These are phyloP conservation scores for Stegostoma tigrinum DNA, from an alignment of 2,113 vertebrate genomes.

Conservation along the genomic window DNA sequence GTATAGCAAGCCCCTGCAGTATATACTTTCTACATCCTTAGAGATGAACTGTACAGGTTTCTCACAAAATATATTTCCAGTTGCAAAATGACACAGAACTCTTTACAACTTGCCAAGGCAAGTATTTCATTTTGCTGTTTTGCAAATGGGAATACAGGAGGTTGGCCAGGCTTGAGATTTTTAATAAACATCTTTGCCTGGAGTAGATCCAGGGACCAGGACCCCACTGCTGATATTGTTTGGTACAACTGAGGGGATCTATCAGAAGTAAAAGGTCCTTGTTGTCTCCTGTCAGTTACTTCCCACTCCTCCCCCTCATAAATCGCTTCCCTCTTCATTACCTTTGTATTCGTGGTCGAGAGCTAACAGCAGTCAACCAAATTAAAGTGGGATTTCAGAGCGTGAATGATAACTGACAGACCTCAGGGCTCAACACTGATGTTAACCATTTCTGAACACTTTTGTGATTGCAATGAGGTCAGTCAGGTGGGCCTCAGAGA, in stretches of 20 bases:
- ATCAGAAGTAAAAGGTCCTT: neutral
- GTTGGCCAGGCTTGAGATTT: neutral
- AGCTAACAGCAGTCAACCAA: neutral
- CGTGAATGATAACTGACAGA: neutral
- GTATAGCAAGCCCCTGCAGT: neutral
- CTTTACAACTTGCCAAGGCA: neutral
- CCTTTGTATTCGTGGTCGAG: neutral
- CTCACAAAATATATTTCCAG: too few relatives aligned
- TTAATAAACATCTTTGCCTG: neutral
- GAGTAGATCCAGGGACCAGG: neutral
- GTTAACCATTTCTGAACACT: too few relatives aligned
- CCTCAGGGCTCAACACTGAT: too few relatives aligned
- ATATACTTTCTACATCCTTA: neutral
- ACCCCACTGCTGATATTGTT: neutral
- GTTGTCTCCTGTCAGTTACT: neutral
- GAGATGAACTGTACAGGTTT: too few relatives aligned
- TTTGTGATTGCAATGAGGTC: too few relatives aligned
- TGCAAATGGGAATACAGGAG: neutral
- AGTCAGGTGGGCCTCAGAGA: too few relatives aligned
- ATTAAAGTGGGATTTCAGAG: neutral
- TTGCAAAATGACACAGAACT: neutral
- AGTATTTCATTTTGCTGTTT: neutral
- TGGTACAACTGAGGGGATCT: neutral
- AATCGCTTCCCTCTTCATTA: neutral
- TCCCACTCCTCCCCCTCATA: neutral